Conservation (phyloP, 2,797 vertebrate species). For the Triplophysa yarkandensis region DNA sequence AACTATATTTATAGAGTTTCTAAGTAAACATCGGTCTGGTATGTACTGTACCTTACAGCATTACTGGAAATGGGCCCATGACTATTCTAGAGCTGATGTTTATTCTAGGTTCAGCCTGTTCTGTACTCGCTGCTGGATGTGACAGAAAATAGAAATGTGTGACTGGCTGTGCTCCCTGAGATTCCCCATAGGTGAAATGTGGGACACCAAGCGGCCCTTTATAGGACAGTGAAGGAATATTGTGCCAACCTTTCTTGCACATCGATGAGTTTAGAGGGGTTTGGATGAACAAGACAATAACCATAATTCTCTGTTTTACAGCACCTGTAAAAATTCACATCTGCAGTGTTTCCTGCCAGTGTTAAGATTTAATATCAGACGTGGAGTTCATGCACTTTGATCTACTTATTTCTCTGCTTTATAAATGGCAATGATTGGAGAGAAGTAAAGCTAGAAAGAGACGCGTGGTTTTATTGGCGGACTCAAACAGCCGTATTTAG, state of each 20-base stretch:
- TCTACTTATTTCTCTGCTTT: conserved; percentile 25
- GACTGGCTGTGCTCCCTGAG: conserved; percentile 15
- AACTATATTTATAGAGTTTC: conserved; percentile 3
- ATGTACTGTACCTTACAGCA: not conserved
- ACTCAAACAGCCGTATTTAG: conserved; percentile 10
- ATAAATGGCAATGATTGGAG: conserved; percentile 39
- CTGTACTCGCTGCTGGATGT: conserved; percentile 19
- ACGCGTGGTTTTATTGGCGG: conserved; percentile 29
- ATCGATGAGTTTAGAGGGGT: not conserved
- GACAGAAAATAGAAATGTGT: conserved; percentile 23
- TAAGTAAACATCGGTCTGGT: not conserved
- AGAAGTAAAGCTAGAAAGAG: conserved; percentile 20
- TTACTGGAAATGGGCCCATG: conserved; percentile 12
- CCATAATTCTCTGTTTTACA: conserved; percentile 31
- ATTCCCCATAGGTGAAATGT: conserved; percentile 44
- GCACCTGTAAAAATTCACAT: conserved; percentile 26
- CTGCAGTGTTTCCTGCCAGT: conserved; percentile 33
- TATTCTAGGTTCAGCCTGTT: conserved; percentile 25
- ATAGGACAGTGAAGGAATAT: conserved; percentile 17
- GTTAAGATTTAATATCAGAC: conserved; percentile 23
- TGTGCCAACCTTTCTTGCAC: conserved; percentile 4
- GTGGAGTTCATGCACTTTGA: conserved; percentile 29
- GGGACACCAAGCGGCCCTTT: conserved; percentile 44
- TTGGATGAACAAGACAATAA: conserved; percentile 13
- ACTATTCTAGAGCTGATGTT: conserved; percentile 18